Base-by-base conservation (phyloP, 1,140 invertebrate species). In the Phenacoccus solenopsis region DNA sequence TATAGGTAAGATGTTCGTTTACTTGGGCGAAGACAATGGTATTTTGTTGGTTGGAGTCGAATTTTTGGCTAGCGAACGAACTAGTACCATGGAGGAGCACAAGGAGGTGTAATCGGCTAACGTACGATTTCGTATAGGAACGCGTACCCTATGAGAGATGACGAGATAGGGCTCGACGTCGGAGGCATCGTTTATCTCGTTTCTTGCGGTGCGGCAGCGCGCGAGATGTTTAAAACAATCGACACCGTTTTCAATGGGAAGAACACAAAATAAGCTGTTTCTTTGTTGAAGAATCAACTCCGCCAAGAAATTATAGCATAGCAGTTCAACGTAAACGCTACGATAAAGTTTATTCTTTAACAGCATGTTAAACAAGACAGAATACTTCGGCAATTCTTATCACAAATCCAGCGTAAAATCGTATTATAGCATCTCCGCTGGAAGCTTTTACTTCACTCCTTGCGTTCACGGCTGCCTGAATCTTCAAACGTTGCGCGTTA, bases 321-420 rank as follows among this genome's bases (percentile, higher is more conserved):
- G 5, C 38, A 32, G 30, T n/a, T n/a, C 30, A 49, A 16, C 38
- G 38, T 49, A 49, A 49, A 49, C 38, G 38, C 38, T 24, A 64
- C 59, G 59, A 64, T 64, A 64, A 64, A 64, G 59, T 64, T 64
- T 64, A 64, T 64, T 64, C 59, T 64, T 64, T 64, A 25, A 64
- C 22, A 25, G 59, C 59, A 27, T 64, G 59, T 64, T 64, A 64
- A 64, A 64, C 59, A 64, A 64, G 59, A 64, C 59, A 49, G 59
- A 64, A 27, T 64, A 64, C 22, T 24, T 64, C 21, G 59, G 59
- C 10, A 64, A 64, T 64, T 64, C 59, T 64, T 64, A 64, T 64
- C 59, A 64, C 7, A 64, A 64, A 64, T 64, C 59, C 59, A 27
- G 59, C 59, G 59, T 64, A 64, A 64, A 64, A 64, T 64, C 59